Evolutionary conservation across 2,113 vertebrate species (phyloP), one percentile per base, ranked within the genome.

Genomic region (Perca fluviatilis): DNA sequence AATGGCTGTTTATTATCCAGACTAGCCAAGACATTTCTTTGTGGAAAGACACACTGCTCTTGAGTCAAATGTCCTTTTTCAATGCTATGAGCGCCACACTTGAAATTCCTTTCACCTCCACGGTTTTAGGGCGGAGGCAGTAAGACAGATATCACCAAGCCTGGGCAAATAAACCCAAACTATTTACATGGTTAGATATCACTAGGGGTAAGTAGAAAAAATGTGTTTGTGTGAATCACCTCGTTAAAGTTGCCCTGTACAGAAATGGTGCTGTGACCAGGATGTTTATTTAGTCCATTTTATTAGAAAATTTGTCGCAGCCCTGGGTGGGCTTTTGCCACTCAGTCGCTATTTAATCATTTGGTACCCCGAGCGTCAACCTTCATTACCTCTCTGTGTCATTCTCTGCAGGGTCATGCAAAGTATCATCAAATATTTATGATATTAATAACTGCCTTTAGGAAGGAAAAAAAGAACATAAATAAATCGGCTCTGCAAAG

Each of bases 341-440:
- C 74, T 84, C 72, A 46, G 80, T 84, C 82, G 43, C 87, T 90
- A 86, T 92, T 93, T 91, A 93, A 93, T 93, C 91, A 92, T 89
- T 2, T 79, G 19, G 64, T 51, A 79, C 87, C 86, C 84, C 82
- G 86, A 77, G 86, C 77, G 77, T 82, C 93, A 91, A 92, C 91
- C 93, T 94, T 93, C 90, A 93, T 85, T 89, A 87, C 86, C 89
- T 83, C 86, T 78, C 64, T 56, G 47, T 89, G 88, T 89, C 86
- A 67, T 81, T 88, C 84, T 88, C 77, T 68, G 76, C 91, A 89
- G 93, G 93, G 94, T 94, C 93, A 93, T 16, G 63, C 86, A 92
- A 92, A 94, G 91, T 88, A 89, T 81, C 93, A 94, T 94, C 89
- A 90, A 94, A 93, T 94, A 94, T 94, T 93, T 93, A 94, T 93